phyloP scores from a whole-genome alignment of 2,797 vertebrate species.

The Chrosomus eos region DNA sequence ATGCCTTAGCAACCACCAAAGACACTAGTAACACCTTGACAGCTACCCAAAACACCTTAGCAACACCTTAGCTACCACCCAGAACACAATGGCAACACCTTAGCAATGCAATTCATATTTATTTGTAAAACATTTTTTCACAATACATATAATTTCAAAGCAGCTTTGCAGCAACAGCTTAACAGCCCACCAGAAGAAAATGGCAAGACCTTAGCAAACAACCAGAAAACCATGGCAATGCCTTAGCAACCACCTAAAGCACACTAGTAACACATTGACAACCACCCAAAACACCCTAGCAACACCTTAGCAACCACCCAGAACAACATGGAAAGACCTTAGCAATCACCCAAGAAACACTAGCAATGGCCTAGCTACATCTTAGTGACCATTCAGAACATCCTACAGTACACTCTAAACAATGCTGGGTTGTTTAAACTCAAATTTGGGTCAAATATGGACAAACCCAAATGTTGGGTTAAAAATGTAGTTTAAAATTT shows the following conservation, averaged over 20 bases:
- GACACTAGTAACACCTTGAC: background rate
- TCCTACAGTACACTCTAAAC: no score
- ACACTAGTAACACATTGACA: background rate
- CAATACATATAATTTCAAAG: no score
- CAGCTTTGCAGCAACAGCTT: background rate
- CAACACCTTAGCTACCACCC: background rate
- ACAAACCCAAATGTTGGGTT: no score
- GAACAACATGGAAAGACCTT: background rate
- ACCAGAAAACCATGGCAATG: no score
- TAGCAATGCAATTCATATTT: background rate
- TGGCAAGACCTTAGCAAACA: background rate
- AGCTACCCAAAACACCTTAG: background rate
- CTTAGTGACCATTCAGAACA: background rate
- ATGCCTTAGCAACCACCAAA: background rate
- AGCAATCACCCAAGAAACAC: background rate
- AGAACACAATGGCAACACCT: background rate
- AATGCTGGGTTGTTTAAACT: no score
- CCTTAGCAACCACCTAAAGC: background rate
- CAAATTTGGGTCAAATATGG: no score
- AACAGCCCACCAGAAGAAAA: background rate
- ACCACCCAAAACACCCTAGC: background rate
- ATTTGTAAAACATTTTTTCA: no score
- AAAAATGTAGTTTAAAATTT: no score
- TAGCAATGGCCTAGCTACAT: no score
- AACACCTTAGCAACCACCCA: background rate